These are phyloP conservation scores for Helicoverpa zea DNA, from an alignment of 1,140 invertebrate species.

Conservation along the genomic window DNA sequence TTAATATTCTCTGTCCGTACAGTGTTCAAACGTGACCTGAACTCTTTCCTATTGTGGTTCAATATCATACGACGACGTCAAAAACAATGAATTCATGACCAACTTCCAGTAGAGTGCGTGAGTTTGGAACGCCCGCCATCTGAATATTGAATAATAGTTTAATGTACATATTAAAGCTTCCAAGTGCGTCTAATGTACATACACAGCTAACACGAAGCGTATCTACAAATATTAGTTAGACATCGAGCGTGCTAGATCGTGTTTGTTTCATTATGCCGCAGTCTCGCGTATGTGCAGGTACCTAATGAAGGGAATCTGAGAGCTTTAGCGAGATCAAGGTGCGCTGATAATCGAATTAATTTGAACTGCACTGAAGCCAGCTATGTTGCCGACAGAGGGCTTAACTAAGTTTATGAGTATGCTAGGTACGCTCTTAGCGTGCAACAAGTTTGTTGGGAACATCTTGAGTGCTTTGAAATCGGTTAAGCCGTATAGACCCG, in stretches of 20 bases:
- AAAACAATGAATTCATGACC: conserved; percentile 85
- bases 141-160: conserved; percentile 79
- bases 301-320: conserved; percentile 77
- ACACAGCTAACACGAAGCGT: conserved; percentile 1
- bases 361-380: conserved; percentile 75
- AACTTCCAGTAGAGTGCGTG: conserved; percentile 75
- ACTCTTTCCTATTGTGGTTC: conserved; percentile 82
- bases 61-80: conserved; percentile 81
- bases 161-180: conserved; percentile 49
- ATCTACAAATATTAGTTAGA: conserved; percentile 33
- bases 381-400: conserved; percentile 78
- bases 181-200: conserved; percentile 20
- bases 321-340: conserved; percentile 80
- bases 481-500: conserved; percentile 76
- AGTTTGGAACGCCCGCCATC: conserved; percentile 61
- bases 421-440: conserved; percentile 76
- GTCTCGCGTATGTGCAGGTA: conserved; percentile 49
- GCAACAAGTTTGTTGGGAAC: conserved; percentile 84
- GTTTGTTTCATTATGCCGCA: conserved; percentile 61
- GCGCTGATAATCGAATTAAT: conserved; percentile 85
- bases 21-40: conserved; percentile 80
- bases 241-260: conserved; percentile 47
- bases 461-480: conserved; percentile 84
- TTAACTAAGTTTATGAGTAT: conserved; percentile 85
- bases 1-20: conserved; percentile 79